Percentiles rank a stretch among this genome's conserved stretches.
Conservation (phyloP, 1,140 invertebrate species). For the Nasonia longicornis region DNA sequence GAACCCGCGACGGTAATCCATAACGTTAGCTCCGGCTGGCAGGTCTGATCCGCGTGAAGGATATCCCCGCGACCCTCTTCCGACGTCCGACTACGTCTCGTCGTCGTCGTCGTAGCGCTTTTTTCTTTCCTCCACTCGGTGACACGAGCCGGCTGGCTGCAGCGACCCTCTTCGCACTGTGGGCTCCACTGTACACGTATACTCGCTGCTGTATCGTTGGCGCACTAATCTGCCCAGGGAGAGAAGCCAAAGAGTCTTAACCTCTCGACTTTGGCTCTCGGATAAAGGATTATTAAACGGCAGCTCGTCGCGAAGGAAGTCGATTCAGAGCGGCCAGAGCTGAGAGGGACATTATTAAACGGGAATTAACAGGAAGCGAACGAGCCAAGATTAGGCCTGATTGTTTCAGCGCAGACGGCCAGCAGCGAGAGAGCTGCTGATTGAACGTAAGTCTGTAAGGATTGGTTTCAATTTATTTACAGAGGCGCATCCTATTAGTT, state of each 20-base stretch:
- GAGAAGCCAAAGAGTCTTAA: constrained; percentile 51
- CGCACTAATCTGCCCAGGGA: constrained; percentile 50
- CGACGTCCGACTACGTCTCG: constrained; percentile 20
- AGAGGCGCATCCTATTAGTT: background rate
- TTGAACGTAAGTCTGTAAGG: background rate
- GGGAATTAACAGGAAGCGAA: constrained; percentile 25
- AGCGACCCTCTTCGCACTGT: background rate
- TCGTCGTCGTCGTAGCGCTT: constrained; percentile 34
- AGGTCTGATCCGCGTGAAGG: constrained; percentile 38
- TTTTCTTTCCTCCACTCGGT: constrained; percentile 39
- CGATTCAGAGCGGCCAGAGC: constrained; percentile 39
- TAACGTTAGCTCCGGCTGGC: constrained; percentile 34
- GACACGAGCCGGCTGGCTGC: background rate
- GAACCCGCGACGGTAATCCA: constrained; percentile 31
- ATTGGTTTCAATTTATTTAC: constrained; percentile 6
- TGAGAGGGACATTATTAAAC: constrained; percentile 17
- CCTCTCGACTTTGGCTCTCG: constrained; percentile 52
- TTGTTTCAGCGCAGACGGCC: constrained; percentile 35
- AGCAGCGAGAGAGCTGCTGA: constrained; percentile 42
- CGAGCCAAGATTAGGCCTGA: constrained; percentile 26
- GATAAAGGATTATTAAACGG: constrained; percentile 62
- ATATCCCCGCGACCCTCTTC: constrained; percentile 28
- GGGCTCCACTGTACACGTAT: background rate
- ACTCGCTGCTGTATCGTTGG: constrained; percentile 14
- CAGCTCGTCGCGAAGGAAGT: constrained; percentile 46